A percentile compares a stretch with the other conserved stretches of the same genome.
Conservation (phyloP, 2,113 vertebrate species). For the Caranx melampygus region DNA sequence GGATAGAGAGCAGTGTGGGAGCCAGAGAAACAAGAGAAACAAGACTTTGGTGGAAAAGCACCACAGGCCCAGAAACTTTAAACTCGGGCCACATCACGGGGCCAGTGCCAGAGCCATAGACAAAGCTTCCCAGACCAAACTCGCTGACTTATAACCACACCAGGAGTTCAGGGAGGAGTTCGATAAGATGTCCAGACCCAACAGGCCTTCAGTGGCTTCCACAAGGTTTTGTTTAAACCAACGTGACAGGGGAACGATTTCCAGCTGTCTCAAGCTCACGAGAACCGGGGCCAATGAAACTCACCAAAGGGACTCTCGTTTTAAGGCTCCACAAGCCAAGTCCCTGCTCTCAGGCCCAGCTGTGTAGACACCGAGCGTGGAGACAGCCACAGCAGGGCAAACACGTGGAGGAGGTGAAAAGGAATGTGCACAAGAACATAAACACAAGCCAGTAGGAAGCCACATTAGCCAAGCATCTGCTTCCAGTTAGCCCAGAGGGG, state of each 20-base stretch:
- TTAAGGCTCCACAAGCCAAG: conserved; percentile 8
- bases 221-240: conserved; percentile 46
- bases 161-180: conserved; percentile 52
- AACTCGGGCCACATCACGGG: conserved; percentile 40
- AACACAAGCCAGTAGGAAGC: conserved; percentile 71
- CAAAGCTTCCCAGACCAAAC: conserved; percentile 58
- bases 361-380: conserved; percentile 54
- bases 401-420: conserved; percentile 68
- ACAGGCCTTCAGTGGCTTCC: conserved; percentile 35
- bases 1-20: background rate
- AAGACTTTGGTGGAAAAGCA: conserved; percentile 18
- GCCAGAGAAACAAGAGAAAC: conserved; percentile 17
- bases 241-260: conserved; percentile 61
- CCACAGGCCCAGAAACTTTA: conserved; percentile 33
- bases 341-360: conserved; percentile 50
- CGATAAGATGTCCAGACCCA: conserved; percentile 47
- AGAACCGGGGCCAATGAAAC: conserved; percentile 41
- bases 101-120: conserved; percentile 52
- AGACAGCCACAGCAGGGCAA: conserved; percentile 63
- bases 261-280: conserved; percentile 61
- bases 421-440: conserved; percentile 77
- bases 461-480: conserved; percentile 68
- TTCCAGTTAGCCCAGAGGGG: conserved; percentile 60
- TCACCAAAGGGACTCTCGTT: conserved; percentile 23
- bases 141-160: conserved; percentile 56